Evolutionary conservation across 2,888 invertebrate genomes (phyloP).

Genomic region (Furcula furcula): DNA sequence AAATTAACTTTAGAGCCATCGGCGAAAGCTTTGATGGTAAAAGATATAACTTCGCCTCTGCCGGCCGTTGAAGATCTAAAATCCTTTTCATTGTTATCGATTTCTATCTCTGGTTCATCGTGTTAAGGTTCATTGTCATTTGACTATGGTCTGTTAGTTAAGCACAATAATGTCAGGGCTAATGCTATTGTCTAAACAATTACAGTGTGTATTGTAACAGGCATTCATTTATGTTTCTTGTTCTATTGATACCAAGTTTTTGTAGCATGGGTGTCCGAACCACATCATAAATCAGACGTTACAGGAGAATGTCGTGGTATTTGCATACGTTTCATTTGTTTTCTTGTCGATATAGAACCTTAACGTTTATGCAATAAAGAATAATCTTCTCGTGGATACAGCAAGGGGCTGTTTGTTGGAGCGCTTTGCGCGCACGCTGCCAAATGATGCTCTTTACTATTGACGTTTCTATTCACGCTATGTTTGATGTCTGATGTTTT

Average conservation of each 20-base stretch:
- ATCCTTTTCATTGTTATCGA: slow-evolving; percentile 5
- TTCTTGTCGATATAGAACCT: slow-evolving; percentile 30
- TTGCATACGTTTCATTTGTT: slow-evolving; percentile 25
- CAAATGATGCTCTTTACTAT: slow-evolving; percentile 62
- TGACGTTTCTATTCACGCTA: slow-evolving; percentile 65
- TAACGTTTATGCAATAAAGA: slow-evolving; percentile 18
- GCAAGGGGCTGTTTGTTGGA: slow-evolving; percentile 14
- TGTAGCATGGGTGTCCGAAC: slow-evolving; percentile 74
- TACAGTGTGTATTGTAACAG: slow-evolving; percentile 72
- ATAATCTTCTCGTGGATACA: slow-evolving; percentile 8
- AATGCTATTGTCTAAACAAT: slow-evolving; percentile 77
- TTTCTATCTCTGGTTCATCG: not conserved
- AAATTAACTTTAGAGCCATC: slow-evolving; percentile 72
- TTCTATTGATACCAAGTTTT: slow-evolving; percentile 71
- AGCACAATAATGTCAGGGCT: slow-evolving; percentile 21
- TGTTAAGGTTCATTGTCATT: slow-evolving; percentile 23
- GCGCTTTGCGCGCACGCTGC: slow-evolving; percentile 49
- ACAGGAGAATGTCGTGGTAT: slow-evolving; percentile 39
- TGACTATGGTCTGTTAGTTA: slow-evolving; percentile 23
- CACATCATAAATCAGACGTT: slow-evolving; percentile 76
- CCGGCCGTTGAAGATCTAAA: slow-evolving; percentile 25
- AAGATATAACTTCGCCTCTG: slow-evolving; percentile 47
- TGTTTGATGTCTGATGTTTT: slow-evolving; percentile 61
- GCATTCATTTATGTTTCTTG: slow-evolving; percentile 76
- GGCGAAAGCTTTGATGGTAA: slow-evolving; percentile 73